Evolutionary conservation across 2,797 vertebrate species (phyloP).

Genomic region (Sorex maritimensis): DNA sequence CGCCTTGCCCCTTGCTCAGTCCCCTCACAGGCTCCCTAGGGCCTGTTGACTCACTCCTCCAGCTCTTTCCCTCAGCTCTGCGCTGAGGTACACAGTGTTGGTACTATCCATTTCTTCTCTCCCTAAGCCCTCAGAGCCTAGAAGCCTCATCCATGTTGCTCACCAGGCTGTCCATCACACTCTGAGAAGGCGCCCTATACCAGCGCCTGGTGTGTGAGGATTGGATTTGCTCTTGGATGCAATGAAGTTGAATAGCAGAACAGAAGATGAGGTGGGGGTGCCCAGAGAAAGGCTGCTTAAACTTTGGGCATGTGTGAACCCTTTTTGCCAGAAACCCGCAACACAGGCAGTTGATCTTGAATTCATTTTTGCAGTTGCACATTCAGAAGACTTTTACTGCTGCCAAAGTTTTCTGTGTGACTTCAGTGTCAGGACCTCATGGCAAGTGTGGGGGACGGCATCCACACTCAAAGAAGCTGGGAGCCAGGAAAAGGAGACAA

Average conservation of each 20-base stretch:
- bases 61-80: not conserved
- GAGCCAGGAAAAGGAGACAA: not conserved
- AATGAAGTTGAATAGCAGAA: not conserved
- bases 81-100: not conserved
- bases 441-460: no score
- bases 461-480: no score
- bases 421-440: no score
- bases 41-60: not conserved
- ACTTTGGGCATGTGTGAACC: no score
- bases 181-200: not conserved
- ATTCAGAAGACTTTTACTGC: no score
- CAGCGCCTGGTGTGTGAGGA: not conserved
- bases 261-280: not conserved
- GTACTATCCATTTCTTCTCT: not conserved
- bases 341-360: no score
- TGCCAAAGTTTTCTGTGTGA: no score
- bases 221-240: conserved; percentile 3
- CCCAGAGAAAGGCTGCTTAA: no score
- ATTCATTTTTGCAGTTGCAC: no score
- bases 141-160: not conserved
- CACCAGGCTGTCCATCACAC: not conserved
- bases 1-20: not conserved
- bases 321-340: no score
- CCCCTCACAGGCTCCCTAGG: not conserved
- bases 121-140: not conserved